Evolutionary conservation across 2,797 vertebrate species (phyloP), one percentile per base, ranked within the genome.

Genomic region (Leuciscus waleckii): DNA sequence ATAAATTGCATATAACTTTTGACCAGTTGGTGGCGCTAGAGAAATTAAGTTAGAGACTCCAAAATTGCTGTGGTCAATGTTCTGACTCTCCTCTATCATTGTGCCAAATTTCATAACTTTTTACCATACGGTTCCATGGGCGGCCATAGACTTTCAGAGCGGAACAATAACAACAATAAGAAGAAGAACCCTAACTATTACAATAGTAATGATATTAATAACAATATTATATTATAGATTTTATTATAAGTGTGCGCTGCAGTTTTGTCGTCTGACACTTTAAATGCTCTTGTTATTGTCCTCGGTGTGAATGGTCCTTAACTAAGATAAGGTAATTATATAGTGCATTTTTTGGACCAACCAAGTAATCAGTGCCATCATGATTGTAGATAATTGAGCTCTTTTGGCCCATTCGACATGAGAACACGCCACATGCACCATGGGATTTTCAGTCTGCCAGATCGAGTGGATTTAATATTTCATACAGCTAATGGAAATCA

Each of bases 401-500:
- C 19, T 10, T 2, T 26, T 69, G 32, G 67, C 49, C 29, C 43
- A 39, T 56, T 70, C 21, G 26, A 10, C 79, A 83, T 2, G 39
- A 63, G 1, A 61, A 19, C 70, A 75, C 70, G 16, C 56, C 81
- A 75, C 58, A 37, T 39, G 32, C 32, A 13, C 13, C 75, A 41
- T 8, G 35, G 54, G 75, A 58, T 41, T 16, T 43, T 61, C 23
- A 71, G 56, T 79, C 39, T 26, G 56, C 39, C 56, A 65, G n/a
- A 65, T 71, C 82, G 87, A 85, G 84, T 63, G 16, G 85, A 14
- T 75, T 94, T 89, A 93, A 93, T 94, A 94, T 94, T 94, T 95
- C 10, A 94, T 92, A 83, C 5, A 82, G 65, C 83, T 89, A 92
- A 91, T 87, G 81, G 75, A 91, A 91, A 85, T 91, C 80, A 68